These are phyloP conservation scores for Drosophila pallidifrons DNA, from an alignment of 1,140 invertebrate species.

Conservation along the genomic window DNA sequence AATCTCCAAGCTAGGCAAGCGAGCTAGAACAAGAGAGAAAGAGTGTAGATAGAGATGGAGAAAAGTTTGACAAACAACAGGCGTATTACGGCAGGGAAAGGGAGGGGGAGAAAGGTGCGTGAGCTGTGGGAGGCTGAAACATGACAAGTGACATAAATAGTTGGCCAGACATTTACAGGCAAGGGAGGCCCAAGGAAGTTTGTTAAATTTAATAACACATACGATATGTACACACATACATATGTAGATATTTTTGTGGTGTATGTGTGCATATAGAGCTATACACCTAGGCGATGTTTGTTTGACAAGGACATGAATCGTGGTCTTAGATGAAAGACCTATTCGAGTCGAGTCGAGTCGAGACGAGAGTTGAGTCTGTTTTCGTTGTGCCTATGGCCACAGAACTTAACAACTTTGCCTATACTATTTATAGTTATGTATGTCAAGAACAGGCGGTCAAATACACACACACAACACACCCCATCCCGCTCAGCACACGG, in stretches of 20 bases:
- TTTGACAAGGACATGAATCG: conserved; percentile 13
- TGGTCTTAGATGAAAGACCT: conserved; percentile 17
- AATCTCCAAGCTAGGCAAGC: conserved; percentile 55
- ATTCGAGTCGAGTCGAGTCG: conserved; percentile 32
- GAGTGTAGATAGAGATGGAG: not conserved
- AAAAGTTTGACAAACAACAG: conserved; percentile 54
- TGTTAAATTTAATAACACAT: conserved; percentile 39
- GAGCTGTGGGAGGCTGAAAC: conserved; percentile 21
- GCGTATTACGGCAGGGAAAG: conserved; percentile 18
- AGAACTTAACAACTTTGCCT: conserved; percentile 53
- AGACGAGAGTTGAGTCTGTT: not conserved
- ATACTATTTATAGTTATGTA: conserved; percentile 54
- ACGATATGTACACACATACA: conserved; percentile 2
- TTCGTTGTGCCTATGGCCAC: conserved; percentile 20
- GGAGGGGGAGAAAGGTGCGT: conserved; percentile 20
- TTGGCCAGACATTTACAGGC: conserved; percentile 10
- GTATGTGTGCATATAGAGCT: conserved; percentile 29
- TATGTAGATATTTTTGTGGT: conserved; percentile 5
- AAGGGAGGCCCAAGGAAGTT: not conserved
- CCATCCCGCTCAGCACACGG: conserved; percentile 3
- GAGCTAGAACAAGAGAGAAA: conserved; percentile 13
- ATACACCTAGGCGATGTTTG: conserved; percentile 11
- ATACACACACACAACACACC: conserved; percentile 14
- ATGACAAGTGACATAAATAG: conserved; percentile 50
- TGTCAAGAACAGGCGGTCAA: conserved; percentile 65